Conservation (phyloP, 2,797 vertebrate genomes). For the Cirrhinus molitorella region DNA sequence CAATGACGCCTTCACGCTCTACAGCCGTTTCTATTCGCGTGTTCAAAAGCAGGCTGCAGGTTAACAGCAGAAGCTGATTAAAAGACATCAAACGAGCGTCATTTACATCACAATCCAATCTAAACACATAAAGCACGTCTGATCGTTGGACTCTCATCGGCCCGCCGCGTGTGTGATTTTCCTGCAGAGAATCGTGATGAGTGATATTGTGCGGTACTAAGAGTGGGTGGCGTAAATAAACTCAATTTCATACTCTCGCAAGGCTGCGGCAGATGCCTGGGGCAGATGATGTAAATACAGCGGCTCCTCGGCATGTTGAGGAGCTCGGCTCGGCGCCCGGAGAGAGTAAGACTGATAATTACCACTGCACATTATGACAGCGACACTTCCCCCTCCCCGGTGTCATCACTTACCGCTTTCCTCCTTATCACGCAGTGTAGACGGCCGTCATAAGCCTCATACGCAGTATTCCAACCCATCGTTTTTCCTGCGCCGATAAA, state of each 20-base stretch:
- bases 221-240: slow-evolving; percentile 66
- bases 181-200: slow-evolving; percentile 26
- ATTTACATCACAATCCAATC: slow-evolving; percentile 26
- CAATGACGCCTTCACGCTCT: background rate
- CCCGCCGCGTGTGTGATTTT: background rate
- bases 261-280: slow-evolving; percentile 59
- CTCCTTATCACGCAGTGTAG: slow-evolving; percentile 3
- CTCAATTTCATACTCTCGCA: slow-evolving; percentile 63
- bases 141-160: slow-evolving; percentile 6
- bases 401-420: slow-evolving; percentile 32
- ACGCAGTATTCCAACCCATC: background rate
- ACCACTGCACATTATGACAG: slow-evolving; percentile 35
- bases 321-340: slow-evolving; percentile 47
- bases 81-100: slow-evolving; percentile 15
- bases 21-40: background rate
- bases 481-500: slow-evolving; percentile 12
- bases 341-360: slow-evolving; percentile 52
- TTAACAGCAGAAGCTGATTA: slow-evolving; percentile 12
- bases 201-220: slow-evolving; percentile 45
- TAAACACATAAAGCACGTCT: slow-evolving; percentile 3
- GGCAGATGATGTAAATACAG: slow-evolving; percentile 63
- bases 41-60: slow-evolving; percentile 8
- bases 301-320: slow-evolving; percentile 40
- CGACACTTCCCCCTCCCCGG: slow-evolving; percentile 5
- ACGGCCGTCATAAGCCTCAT: background rate